Evolutionary conservation across 2,888 invertebrate genomes (phyloP).

Genomic region (Drosophila falleni): DNA sequence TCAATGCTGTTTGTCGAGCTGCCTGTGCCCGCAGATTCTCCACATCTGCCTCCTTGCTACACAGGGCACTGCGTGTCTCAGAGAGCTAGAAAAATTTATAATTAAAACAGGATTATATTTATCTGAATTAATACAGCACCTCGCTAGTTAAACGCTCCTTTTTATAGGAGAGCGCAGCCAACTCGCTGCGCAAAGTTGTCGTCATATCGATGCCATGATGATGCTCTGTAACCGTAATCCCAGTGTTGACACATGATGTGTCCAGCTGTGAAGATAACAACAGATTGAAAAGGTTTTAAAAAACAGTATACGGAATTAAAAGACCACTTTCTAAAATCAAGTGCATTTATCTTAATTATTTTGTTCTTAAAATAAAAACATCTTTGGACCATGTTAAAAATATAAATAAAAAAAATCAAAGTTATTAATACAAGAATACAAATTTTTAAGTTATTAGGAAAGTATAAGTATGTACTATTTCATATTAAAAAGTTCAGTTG

Average conservation of each 20-base stretch:
- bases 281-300: no score
- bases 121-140: conserved; percentile 85
- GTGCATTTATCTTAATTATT: no score
- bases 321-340: no score
- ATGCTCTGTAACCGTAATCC: conserved; percentile 74
- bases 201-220: conserved; percentile 88
- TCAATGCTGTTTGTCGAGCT: conserved; percentile 92
- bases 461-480: no score
- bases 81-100: conserved; percentile 86
- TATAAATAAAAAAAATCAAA: no score
- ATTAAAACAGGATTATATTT: rapidly evolving
- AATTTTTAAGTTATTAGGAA: no score
- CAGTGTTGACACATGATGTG: conserved; percentile 65
- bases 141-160: conserved; percentile 92
- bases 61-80: conserved; percentile 90
- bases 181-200: conserved; percentile 92
- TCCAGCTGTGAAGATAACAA: conserved; percentile 63
- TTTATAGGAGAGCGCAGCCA: conserved; percentile 94
- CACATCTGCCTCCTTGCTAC: conserved; percentile 91
- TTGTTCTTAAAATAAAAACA: no score
- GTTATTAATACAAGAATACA: no score
- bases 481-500: no score
- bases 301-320: no score
- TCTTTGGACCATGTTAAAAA: no score
- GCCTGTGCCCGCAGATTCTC: conserved; percentile 94